Percentiles rank a stretch among this genome's conserved stretches.
Conservation (phyloP, 2,113 vertebrate species). For the Plestiodon gilberti region DNA sequence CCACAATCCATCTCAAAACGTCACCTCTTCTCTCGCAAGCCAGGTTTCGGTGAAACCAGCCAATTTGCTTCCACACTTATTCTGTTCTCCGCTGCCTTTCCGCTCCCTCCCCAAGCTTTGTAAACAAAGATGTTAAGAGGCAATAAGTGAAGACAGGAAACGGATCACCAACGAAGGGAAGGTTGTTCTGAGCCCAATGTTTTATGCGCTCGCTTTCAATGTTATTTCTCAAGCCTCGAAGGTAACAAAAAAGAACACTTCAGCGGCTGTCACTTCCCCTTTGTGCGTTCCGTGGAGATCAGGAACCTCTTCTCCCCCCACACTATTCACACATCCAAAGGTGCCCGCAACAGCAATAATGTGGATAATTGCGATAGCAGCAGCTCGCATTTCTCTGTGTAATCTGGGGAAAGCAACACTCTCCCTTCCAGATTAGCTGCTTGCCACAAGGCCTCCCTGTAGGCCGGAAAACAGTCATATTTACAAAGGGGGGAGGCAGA, state of each 20-base stretch:
- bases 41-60: background rate
- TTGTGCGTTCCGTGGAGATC: conserved; percentile 33
- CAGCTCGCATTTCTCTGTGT: background rate
- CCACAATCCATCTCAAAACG: background rate
- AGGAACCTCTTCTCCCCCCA: background rate
- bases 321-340: conserved; percentile 9
- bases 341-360: background rate
- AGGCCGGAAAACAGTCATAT: background rate
- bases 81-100: background rate
- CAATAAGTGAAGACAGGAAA: conserved; percentile 58
- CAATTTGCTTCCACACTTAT: background rate
- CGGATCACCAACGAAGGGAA: conserved; percentile 30
- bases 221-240: conserved; percentile 35
- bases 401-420: background rate
- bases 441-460: background rate
- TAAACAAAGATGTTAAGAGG: conserved; percentile 47
- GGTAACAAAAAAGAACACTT: conserved; percentile 52
- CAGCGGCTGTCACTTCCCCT: conserved; percentile 32
- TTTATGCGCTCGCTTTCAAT: conserved; percentile 48
- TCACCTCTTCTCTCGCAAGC: background rate
- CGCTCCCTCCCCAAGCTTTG: conserved; percentile 32
- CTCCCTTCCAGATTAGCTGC: background rate
- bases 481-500: background rate
- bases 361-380: conserved; percentile 18
- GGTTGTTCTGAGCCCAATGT: conserved; percentile 38